phyloP scores from a whole-genome alignment of 2,888 invertebrate species.

The Tetramorium bicarinatum region DNA sequence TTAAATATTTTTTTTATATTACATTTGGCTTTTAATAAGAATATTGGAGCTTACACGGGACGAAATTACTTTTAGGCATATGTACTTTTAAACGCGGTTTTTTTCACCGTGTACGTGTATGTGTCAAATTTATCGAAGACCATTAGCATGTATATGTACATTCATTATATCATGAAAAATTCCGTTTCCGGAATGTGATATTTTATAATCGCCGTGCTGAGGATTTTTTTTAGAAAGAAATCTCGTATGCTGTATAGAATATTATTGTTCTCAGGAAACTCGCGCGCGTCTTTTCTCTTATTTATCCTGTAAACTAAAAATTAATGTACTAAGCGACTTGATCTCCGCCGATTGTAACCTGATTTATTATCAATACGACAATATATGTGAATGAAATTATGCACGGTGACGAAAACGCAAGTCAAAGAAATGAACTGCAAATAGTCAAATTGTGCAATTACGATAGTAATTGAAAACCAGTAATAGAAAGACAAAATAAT shows the following conservation, averaged over 20 bases:
- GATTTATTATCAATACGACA: conserved; percentile 3
- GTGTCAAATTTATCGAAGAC: conserved; percentile 6
- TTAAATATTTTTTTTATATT: conserved; percentile 22
- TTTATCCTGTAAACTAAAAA: conserved; percentile 3
- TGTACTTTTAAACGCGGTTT: conserved; percentile 45
- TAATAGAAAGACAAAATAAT: conserved; percentile 82
- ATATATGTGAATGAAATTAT: background rate
- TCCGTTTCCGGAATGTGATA: conserved; percentile 18
- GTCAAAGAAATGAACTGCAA: background rate
- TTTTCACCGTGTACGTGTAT: conserved; percentile 8
- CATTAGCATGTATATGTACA: conserved; percentile 2
- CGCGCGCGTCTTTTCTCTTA: conserved; percentile 10
- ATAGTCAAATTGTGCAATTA: conserved; percentile 64
- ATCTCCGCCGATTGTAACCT: conserved; percentile 3
- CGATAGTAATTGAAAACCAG: conserved; percentile 61
- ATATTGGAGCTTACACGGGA: conserved; percentile 57
- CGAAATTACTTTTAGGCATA: conserved; percentile 40
- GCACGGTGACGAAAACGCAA: conserved; percentile 24
- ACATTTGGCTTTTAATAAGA: background rate
- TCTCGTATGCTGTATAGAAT: conserved; percentile 8
- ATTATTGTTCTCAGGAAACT: background rate
- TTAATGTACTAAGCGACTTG: conserved; percentile 31
- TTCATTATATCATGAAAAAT: conserved; percentile 13
- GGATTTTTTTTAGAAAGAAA: conserved; percentile 2
- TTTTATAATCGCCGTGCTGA: background rate